A percentile compares a stretch with the other conserved stretches of the same genome.
phyloP scores from a whole-genome alignment of 2,888 invertebrate genomes.

The Trichopria drosophilae region DNA sequence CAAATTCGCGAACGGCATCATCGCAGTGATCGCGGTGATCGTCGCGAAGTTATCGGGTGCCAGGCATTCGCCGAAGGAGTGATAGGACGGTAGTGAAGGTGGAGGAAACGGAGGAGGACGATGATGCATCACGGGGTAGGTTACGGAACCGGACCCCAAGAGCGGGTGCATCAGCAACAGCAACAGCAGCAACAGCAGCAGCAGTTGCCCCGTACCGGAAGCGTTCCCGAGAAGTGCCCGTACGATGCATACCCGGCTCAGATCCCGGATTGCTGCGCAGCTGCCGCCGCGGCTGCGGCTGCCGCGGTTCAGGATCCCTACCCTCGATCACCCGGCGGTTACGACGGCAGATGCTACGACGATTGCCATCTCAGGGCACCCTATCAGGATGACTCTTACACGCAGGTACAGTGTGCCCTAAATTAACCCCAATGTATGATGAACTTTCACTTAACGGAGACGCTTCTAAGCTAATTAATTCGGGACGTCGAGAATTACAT shows the following conservation, averaged over 20 bases:
- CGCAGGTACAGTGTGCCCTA: too few relatives aligned
- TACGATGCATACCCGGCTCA: conserved; percentile 57
- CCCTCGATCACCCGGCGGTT: conserved; percentile 58
- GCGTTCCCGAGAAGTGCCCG: conserved; percentile 50
- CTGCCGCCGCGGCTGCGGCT: conserved; percentile 54
- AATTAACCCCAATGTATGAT: too few relatives aligned
- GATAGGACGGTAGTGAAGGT: conserved; percentile 32
- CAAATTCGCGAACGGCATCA: too few relatives aligned
- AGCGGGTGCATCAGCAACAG: conserved; percentile 40
- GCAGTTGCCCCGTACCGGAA: conserved; percentile 45
- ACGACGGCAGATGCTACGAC: conserved; percentile 53
- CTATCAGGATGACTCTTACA: conserved; percentile 53
- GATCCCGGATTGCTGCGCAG: conserved; percentile 56
- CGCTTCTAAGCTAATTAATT: too few relatives aligned
- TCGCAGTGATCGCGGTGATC: conserved; percentile 27
- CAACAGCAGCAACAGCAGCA: conserved; percentile 45
- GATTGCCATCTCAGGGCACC: conserved; percentile 53
- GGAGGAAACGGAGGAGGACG: conserved; percentile 28
- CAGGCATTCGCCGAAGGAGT: conserved; percentile 26
- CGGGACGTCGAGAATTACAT: too few relatives aligned
- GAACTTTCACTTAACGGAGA: too few relatives aligned
- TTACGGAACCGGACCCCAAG: conserved; percentile 53
- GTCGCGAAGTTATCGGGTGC: conserved; percentile 32
- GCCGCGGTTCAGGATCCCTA: conserved; percentile 52
- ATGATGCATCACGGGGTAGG: conserved; percentile 48